Base-by-base conservation (phyloP, 2,888 invertebrate genomes). In the Eristalinus sepulchralis region DNA sequence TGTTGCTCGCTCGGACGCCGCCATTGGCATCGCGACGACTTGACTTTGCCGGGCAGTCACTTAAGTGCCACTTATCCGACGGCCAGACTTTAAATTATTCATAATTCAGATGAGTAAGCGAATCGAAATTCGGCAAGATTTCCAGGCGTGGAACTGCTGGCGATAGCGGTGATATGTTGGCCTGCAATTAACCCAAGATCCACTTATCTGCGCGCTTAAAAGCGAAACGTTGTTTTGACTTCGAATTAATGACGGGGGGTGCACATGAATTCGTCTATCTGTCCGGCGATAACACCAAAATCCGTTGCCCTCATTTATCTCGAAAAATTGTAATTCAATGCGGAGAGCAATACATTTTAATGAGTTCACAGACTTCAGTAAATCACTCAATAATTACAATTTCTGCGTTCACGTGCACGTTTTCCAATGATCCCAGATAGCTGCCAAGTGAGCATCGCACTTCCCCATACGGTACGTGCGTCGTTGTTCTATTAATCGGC, bases 161-260 rank as follows among this genome's bases (percentile, higher is more conserved):
- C 22, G 66, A 75, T 75, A 57, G 60, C 11, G 2, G 17, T 1
- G 60, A 27, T 47, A 17, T 8, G 47, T 9, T 47, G 47, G 17
- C 47, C 47, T 47, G 47, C 17, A n/a, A 17, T 47, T 47, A 47
- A 47, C 47, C 47, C 47, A n/a, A 8, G n/a, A 17, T 1, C 0
- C 17, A n/a, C 17, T 47, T 47, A 17, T 47, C 47, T 47, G 47
- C 17, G n/a, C 17, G 24, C 24, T 31, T 27, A 22, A 6, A 55
- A 27, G 68, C 27, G 31, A 68, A 63, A 24, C 57, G 11, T 11
- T 34, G 17, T 62, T 60, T 62, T 24, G 66, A 60, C 55, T n/a
- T 36, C 60, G 68, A 63, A 77, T 77, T 77, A 62, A 77, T 70
- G 63, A 68, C 63, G 77, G 77, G 68, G 68, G 68, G 55, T 68